Conservation (phyloP, 2,888 invertebrate species). For the Atethmia centrago region DNA sequence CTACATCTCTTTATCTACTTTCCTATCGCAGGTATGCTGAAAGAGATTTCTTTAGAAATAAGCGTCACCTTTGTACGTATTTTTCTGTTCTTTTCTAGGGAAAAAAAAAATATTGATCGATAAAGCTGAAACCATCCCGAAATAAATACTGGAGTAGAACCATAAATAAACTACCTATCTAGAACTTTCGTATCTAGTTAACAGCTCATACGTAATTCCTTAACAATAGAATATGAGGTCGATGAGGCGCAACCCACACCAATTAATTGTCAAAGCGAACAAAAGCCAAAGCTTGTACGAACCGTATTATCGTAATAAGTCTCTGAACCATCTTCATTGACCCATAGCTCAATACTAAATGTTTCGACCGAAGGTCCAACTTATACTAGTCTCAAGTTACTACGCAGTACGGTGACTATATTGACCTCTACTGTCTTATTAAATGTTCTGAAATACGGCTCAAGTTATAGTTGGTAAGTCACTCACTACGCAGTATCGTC, state of each 20-base stretch:
- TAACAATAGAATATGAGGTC: slow-evolving; percentile 48
- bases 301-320: slow-evolving; percentile 46
- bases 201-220: slow-evolving; percentile 22
- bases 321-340: slow-evolving; percentile 10
- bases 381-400: slow-evolving; percentile 3
- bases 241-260: slow-evolving; percentile 58
- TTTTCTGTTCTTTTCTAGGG: no score
- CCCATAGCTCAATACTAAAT: neutral
- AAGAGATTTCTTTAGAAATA: no score
- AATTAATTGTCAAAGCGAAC: slow-evolving; percentile 55
- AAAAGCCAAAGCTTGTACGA: slow-evolving; percentile 56
- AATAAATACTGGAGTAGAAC: neutral
- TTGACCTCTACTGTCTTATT: slow-evolving; percentile 25
- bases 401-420: slow-evolving; percentile 18
- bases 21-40: no score
- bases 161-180: slow-evolving; percentile 2
- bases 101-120: no score
- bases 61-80: no score
- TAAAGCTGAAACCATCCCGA: neutral
- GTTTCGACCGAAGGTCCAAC: neutral
- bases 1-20: no score
- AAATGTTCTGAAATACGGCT: slow-evolving; percentile 21
- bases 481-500: slow-evolving; percentile 49
- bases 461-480: slow-evolving; percentile 31
- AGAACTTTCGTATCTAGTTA: slow-evolving; percentile 10